Evolutionary conservation across 2,888 invertebrate species (phyloP), one percentile per base, ranked within the genome.

Genomic region (Chymomyza fuscimana): DNA sequence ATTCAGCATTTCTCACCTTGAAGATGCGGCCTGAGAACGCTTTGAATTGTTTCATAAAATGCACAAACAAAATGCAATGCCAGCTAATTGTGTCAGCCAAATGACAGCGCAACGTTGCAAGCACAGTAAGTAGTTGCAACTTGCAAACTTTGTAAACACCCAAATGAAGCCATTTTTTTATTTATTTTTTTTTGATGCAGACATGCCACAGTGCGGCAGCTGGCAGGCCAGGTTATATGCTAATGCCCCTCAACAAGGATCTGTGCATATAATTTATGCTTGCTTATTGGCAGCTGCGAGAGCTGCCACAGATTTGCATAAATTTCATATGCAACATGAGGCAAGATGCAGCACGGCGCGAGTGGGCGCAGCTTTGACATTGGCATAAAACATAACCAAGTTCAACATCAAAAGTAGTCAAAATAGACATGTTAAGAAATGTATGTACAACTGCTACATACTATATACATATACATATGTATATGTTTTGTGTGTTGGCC

Each of bases 41-140:
- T 84, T 84, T 84, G 86, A 84, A 84, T 84, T 84, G 83, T 84
- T 84, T 84, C 83, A 84, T 84, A 84, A 84, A 84, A 84, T 82
- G 81, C 85, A 82, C 82, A 76, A 82, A 75, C 36, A 60, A 84
- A 81, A 78, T 84, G 86, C 83, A 76, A 9, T 36, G 60, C 60
- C 32, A n/a, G 80, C 82, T 79, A 86, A 83, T 83, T 86, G 83
- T 83, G 83, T 86, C 83, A 83, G 84, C 69, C 73, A 78, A 77
- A 77, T 82, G 82, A 77, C 58, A 25, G 25, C 15, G 58, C 22
- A 58, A 22, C 58, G 25, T 25, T 56, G 56, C 56, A 12, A 16
- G 40, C 40, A 2, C 40, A 10, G 40, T 40, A 40, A 46, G 40
- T 46, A 46, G 40, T 46, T 36, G 60, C 19, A 9, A 32, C 32